Evolutionary conservation across 2,113 vertebrate genomes (phyloP), one percentile per base, ranked within the genome.

Genomic region (Daboia siamensis): DNA sequence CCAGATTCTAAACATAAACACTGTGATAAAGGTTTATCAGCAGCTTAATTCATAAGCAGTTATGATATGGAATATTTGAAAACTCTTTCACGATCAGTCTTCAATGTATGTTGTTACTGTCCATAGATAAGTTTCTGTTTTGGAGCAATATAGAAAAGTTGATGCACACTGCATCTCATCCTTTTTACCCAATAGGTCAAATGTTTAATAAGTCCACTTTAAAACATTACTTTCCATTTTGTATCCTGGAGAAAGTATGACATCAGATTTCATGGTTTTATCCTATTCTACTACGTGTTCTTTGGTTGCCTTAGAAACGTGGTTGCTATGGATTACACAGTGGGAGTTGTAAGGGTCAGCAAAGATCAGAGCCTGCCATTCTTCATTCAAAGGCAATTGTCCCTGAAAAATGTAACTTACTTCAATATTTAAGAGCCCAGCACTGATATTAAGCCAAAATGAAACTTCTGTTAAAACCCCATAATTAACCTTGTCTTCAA

Each of bases 381-480:
- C 97, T 98, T 98, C 98, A 98, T 98, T 98, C 98, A 98, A 98
- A 98, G 97, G 98, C 98, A 98, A 98, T 99, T 98, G 98, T 98
- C 96, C 96, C 97, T 97, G 97, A 97, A 98, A 98, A 98, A 97
- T 98, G 97, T 97, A 95, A 96, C 97, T 97, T 96, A 96, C 97
- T 97, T 98, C 97, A 98, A 98, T 98, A 98, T 98, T 98, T 97
- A 97, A 97, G 97, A 96, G 96, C 96, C 94, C 94, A 96, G 96
- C 95, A 95, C 97, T 97, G 97, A 98, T 98, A 98, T 98, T 98
- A 98, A 98, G 96, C 95, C 94, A 97, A 97, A 98, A 97, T 95
- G 97, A 97, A 98, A 97, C 97, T 98, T 97, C 85, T 91, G 98
- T 97, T 98, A 98, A 98, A 98, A 98, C 95, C 97, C 97, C 94